Evolutionary conservation across 2,888 invertebrate species (phyloP), one percentile per base, ranked within the genome.

Genomic region (Drosophila neonasuta): DNA sequence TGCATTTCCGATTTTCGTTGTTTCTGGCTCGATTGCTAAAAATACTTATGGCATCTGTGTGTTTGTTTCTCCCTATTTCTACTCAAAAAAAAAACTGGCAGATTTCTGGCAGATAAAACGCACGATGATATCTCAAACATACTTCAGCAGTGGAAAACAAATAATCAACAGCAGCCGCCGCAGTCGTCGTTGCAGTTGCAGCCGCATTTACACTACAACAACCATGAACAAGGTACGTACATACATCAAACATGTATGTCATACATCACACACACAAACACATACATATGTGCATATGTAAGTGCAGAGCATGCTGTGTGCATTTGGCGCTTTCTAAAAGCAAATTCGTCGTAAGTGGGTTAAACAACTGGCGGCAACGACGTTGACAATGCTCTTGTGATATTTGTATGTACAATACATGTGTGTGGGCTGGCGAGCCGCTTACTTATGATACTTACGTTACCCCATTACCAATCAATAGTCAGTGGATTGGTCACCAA

Each of bases 91-190:
- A 34, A 10, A 36, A 36, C 6, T 46, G 55, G 55, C 70, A 90
- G 90, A 80, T 90, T 90, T 82, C 84, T 90, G 68, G 90, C 89
- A 74, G 91, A 90, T 61, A 90, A 90, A 80, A 89, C 87, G 34
- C 90, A 90, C 73, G 91, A 91, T 65, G 91, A 91, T 80, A 87
- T 91, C 69, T 88, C 89, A 63, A 91, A 90, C 79, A 91, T 91
- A 74, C 80, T 91, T 57, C 90, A 90, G 74, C 90, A 91, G 75
- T 91, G 91, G 91, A 90, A 90, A 82, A 88, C 83, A 75, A 89
- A 88, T 77, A 90, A 88, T 83, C 84, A 81, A 58, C 68, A 66
- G 32, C 68, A 68, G 62, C 17, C 44, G 67, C 70, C 71, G 39
- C 70, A 67, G 50, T 70, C 74, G 11, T 32, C 51, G 17, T 36